Evolutionary conservation across 2,797 vertebrate species (phyloP).

Genomic region (Sebastes iracundus): DNA sequence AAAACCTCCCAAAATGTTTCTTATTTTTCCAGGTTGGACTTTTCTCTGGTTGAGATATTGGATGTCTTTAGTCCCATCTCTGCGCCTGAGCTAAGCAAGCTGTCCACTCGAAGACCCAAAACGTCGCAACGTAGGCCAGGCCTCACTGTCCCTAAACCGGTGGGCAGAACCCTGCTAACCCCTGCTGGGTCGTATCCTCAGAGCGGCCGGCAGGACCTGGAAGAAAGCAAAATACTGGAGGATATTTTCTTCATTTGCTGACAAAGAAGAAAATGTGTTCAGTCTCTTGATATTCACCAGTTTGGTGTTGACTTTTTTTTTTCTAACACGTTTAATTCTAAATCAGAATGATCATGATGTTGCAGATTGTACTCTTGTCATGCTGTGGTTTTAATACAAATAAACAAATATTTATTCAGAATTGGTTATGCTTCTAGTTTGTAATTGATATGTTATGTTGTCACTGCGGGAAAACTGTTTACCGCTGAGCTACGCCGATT

Average conservation of each 20-base stretch:
- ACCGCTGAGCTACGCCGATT: background rate
- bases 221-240: slow-evolving; percentile 92
- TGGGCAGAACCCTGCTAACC: slow-evolving; percentile 41
- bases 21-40: slow-evolving; percentile 81
- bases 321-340: slow-evolving; percentile 2
- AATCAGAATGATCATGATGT: slow-evolving; percentile 45
- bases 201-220: slow-evolving; percentile 82
- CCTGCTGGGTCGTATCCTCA: slow-evolving; percentile 33
- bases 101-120: slow-evolving; percentile 47
- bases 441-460: background rate
- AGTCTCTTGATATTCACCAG: slow-evolving; percentile 9
- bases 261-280: slow-evolving; percentile 20
- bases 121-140: background rate
- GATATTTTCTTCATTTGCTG: slow-evolving; percentile 97
- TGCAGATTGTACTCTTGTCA: slow-evolving; percentile 12
- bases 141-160: slow-evolving; percentile 1
- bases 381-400: slow-evolving; percentile 50
- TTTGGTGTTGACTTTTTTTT: slow-evolving; percentile 2
- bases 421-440: background rate
- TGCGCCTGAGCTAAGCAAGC: slow-evolving; percentile 43
- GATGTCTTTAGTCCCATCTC: slow-evolving; percentile 85
- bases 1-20: background rate
- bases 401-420: slow-evolving; percentile 73
- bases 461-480: background rate
- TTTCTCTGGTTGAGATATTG: slow-evolving; percentile 87